Base-by-base conservation (phyloP, 2,113 vertebrate genomes). In the Ranitomeya variabilis region DNA sequence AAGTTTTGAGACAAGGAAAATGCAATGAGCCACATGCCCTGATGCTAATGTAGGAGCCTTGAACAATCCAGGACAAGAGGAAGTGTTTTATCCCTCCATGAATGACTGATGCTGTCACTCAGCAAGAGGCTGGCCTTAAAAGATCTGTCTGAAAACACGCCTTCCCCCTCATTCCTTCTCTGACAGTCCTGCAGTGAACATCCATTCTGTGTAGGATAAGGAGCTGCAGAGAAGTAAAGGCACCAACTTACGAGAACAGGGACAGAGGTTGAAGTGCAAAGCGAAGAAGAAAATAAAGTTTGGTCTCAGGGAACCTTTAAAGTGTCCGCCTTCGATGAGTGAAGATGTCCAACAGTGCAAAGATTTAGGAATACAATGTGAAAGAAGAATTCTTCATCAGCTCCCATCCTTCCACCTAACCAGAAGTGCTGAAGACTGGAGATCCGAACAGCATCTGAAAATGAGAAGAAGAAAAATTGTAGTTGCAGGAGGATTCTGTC, bases 401-500 rank as follows among this genome's bases (percentile, higher is more conserved):
- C 89, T 89, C 87, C 82, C 88, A 89, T 80, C 89, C 59, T 76
- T 87, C 89, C 79, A 89, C 64, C 80, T 87, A 54, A 90, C 64
- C 76, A 88, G 76, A 84, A 83, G 83, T 88, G 73, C 90, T 87
- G 80, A 89, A 86, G 89, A 83, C 90, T 80, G 89, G 89, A 88
- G 82, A 71, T 21, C 73, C 8, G 19, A 57, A 60, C 55, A 88
- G 69, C 18, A 12, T 87, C 80, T 73, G 89, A 93, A 90, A 90
- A 97, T 96, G 96, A 95, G 95, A 93, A 94, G 96, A 90, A 94
- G 96, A 89, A 95, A 95, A 93, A 93, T 95, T 80, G 94, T 93
- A 52, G 93, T 95, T 76, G 96, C 95, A 60, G 95, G 92, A 64
- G 96, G 95, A 80, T 95, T 96, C 89, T 96, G 95, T 90, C 91